These are phyloP conservation scores for Diogma glabrata DNA, from an alignment of 2,888 invertebrate genomes.

Conservation along the genomic window DNA sequence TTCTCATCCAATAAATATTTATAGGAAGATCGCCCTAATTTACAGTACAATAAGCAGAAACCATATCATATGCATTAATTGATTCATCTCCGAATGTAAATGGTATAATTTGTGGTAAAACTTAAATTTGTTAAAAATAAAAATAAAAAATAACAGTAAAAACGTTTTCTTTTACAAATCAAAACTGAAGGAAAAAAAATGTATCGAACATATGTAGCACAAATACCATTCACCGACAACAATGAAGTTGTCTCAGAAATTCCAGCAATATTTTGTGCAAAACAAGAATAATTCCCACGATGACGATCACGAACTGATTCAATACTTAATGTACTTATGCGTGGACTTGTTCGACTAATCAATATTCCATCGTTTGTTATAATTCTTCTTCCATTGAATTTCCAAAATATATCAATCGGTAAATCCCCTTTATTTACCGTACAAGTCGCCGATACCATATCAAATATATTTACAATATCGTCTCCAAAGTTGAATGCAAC, in stretches of 20 bases:
- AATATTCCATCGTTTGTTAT: constrained; percentile 47
- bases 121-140: constrained; percentile 30
- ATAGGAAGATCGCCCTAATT: constrained; percentile 69
- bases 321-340: constrained; percentile 54
- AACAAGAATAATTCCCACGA: constrained; percentile 64
- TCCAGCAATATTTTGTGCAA: constrained; percentile 58
- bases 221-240: constrained; percentile 59
- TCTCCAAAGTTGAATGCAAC: constrained; percentile 66
- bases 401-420: constrained; percentile 64
- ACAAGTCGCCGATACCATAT: constrained; percentile 60
- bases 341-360: constrained; percentile 48
- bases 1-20: constrained; percentile 57
- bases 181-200: background rate
- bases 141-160: background rate
- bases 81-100: constrained; percentile 59
- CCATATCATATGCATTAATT: constrained; percentile 55
- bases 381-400: constrained; percentile 42
- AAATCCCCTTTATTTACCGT: constrained; percentile 66
- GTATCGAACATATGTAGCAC: constrained; percentile 36
- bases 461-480: constrained; percentile 62
- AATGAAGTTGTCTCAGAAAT: constrained; percentile 53
- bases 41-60: constrained; percentile 57
- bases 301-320: constrained; percentile 56
- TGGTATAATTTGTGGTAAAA: constrained; percentile 57
- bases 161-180: too few relatives aligned